A percentile compares a stretch with the other conserved stretches of the same genome.
phyloP scores from a whole-genome alignment of 1,140 invertebrate species.

The Saccostrea cuccullata region DNA sequence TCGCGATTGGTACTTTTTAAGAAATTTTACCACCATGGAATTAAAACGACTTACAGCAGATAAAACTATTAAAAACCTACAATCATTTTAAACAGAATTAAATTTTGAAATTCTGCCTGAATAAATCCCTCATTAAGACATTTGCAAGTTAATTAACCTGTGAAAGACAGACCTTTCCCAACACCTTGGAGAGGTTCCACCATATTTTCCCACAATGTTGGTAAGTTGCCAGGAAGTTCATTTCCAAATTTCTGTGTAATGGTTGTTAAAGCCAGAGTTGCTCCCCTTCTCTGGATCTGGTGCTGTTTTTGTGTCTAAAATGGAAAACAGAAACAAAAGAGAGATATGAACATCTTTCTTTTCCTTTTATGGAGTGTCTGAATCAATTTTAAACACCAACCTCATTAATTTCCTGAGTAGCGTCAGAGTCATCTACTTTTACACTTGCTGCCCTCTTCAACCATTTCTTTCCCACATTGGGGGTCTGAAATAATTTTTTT shows the following conservation, averaged over 20 bases:
- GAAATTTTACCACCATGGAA: no score
- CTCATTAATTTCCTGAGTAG: slow-evolving; percentile 49
- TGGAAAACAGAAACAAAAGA: background rate
- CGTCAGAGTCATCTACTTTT: slow-evolving; percentile 48
- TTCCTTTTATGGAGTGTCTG: background rate
- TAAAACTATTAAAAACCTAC: no score
- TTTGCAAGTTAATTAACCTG: background rate
- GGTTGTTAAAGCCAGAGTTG: slow-evolving; percentile 66
- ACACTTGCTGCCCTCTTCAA: slow-evolving; percentile 57
- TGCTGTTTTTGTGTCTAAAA: slow-evolving; percentile 66
- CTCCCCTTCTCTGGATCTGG: slow-evolving; percentile 68
- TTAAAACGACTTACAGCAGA: no score
- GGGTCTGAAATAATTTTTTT: slow-evolving; percentile 52
- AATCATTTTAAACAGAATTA: no score
- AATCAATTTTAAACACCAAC: background rate
- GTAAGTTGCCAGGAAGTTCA: slow-evolving; percentile 60
- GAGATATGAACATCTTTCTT: background rate
- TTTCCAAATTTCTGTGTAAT: slow-evolving; percentile 65
- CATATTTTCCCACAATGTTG: slow-evolving; percentile 69
- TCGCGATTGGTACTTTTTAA: no score
- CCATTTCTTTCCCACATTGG: slow-evolving; percentile 61
- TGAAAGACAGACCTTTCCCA: slow-evolving; percentile 26
- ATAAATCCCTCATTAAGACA: no score
- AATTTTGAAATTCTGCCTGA: no score
- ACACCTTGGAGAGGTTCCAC: slow-evolving; percentile 49